Base-by-base conservation (phyloP, 2,113 vertebrate genomes). In the Tor tambroides region DNA sequence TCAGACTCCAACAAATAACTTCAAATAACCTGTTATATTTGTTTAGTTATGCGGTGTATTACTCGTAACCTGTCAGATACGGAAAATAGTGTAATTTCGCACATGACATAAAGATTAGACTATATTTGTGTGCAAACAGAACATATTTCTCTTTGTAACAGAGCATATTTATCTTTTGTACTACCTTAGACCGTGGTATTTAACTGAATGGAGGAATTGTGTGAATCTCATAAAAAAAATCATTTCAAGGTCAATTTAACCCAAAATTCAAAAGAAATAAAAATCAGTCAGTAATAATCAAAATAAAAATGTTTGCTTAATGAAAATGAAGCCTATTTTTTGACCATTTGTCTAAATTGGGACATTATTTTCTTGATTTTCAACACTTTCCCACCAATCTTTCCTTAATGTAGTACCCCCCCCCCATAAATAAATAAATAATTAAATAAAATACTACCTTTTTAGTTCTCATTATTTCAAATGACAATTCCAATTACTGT, bases 121-220 rank as follows among this genome's bases (percentile, higher is more conserved):
- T 61, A 35, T 35, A 54, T 80, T 61, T 61, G 78, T 35, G 32
- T 81, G 59, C 79, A 43, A 63, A 81, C 23, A 61, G 32, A 61
- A 80, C 10, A 38, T 23, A 61, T 80, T 15, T 80, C 11, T 80
- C 21, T 61, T 54, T 23, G 2, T 23, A 63, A 63, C 56, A n/a
- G 54, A 59, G 59, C 2, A n/a, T 15, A 61, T 80, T 38, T 80
- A 12, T 80, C 56, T 63, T 56, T 35, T 41, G 28, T 79, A 7
- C n/a, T 56, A 19, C 8, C 9, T 8, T 10, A 54, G 75, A 54
- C 75, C 10, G 1, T 8, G 7, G 30, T 72, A 38, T 21, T 72
- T 23, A 19, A 72, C 69, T 14, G 51, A 59, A 56, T 59, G 28
- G 54, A 61, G 32, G 21, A 63, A 80, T 9, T 61, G 3, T 35